phyloP scores from a whole-genome alignment of 2,113 vertebrate genomes.

The Bambusicola thoracicus region DNA sequence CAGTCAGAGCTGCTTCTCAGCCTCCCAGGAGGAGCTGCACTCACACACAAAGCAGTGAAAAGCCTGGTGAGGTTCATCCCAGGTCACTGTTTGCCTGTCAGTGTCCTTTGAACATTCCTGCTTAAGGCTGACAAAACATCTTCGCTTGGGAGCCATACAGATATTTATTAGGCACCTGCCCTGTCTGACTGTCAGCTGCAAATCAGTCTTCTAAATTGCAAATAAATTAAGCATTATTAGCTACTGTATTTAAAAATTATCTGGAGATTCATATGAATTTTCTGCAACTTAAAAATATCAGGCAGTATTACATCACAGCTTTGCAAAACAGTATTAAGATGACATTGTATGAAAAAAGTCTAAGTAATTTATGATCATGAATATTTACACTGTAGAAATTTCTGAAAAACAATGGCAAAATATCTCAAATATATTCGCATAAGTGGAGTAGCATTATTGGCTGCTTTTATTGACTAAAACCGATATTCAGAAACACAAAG shows the following conservation, averaged over 20 bases:
- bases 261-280: neutral
- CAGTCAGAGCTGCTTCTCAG: neutral
- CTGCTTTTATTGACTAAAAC: neutral
- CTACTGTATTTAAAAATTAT: neutral
- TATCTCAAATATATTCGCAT: neutral
- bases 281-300: neutral
- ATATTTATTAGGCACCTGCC: neutral
- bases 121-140: neutral
- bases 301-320: neutral
- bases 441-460: neutral
- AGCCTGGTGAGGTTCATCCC: neutral
- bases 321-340: constrained; percentile 37
- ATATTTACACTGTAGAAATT: neutral
- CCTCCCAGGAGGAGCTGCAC: neutral
- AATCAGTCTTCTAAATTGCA: neutral
- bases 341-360: neutral
- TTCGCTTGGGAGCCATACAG: neutral
- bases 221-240: neutral
- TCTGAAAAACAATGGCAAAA: neutral
- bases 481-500: neutral
- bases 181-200: neutral
- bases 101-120: neutral
- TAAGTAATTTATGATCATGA: constrained; percentile 1
- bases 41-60: neutral
- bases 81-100: neutral